These are phyloP conservation scores for Neuroterus valhalla DNA, from an alignment of 1,140 invertebrate species.

Conservation along the genomic window DNA sequence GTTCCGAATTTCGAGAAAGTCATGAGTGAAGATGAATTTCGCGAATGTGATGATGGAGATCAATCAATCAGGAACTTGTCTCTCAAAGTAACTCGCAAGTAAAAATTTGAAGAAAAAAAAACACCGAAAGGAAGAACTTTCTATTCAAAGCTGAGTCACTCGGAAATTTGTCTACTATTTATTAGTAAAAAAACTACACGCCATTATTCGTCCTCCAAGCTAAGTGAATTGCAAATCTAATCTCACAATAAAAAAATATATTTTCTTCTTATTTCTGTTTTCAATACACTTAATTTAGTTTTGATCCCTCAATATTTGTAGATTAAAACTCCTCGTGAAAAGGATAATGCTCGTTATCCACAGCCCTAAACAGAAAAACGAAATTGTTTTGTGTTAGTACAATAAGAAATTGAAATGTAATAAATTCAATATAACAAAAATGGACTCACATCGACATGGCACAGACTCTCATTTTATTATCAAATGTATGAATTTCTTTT, in stretches of 20 bases:
- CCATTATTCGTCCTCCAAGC: too few species aligned
- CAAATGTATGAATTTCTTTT: slow-evolving; percentile 76
- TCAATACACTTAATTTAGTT: too few species aligned
- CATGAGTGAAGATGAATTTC: slow-evolving; percentile 56
- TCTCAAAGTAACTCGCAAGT: neutral
- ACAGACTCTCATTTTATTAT: slow-evolving; percentile 76
- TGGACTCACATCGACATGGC: slow-evolving; percentile 66
- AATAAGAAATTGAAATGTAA: slow-evolving; percentile 31
- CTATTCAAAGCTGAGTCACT: slow-evolving; percentile 14
- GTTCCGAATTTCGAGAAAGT: slow-evolving; percentile 19
- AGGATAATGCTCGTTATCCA: slow-evolving; percentile 72
- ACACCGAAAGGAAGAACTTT: neutral
- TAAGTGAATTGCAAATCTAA: too few species aligned
- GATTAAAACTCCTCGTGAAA: slow-evolving; percentile 68
- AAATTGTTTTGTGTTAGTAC: slow-evolving; percentile 1
- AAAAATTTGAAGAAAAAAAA: neutral
- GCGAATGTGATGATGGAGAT: slow-evolving; percentile 52
- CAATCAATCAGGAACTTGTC: slow-evolving; percentile 22
- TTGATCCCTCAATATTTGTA: neutral
- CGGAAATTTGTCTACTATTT: too few species aligned
- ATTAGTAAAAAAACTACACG: too few species aligned
- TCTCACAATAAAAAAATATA: too few species aligned
- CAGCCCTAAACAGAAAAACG: slow-evolving; percentile 61
- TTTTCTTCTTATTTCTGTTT: too few species aligned
- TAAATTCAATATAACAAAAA: slow-evolving; percentile 26